Percentiles rank a stretch among this genome's conserved stretches.
Evolutionary conservation across 1,140 invertebrate genomes (phyloP).

Genomic region (Brachystomella parvula): DNA sequence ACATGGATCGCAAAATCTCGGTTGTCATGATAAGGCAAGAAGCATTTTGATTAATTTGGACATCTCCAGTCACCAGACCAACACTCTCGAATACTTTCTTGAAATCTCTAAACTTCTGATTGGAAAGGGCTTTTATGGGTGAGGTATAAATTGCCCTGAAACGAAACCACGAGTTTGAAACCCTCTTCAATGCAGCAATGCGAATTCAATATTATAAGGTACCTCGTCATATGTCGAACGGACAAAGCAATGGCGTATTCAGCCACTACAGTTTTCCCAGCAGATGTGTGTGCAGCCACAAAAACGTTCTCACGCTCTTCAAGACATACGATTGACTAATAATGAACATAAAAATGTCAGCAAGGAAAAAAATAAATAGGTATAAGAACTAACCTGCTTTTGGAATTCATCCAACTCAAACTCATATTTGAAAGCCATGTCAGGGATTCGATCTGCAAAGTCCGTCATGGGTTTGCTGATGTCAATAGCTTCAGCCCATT

Average conservation of each 20-base stretch:
- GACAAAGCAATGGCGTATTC: conserved; percentile 96
- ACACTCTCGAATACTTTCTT: conserved; percentile 86
- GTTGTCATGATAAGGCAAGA: conserved; percentile 98
- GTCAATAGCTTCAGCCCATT: conserved; percentile 80
- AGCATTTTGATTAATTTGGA: conserved; percentile 89
- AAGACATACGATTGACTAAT: conserved; percentile 55
- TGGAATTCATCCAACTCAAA: conserved; percentile 97
- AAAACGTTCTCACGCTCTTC: conserved; percentile 94
- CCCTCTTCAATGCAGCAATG: neutral
- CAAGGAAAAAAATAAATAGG: conserved; percentile 13
- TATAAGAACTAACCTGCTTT: conserved; percentile 56
- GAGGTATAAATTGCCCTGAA: conserved; percentile 92
- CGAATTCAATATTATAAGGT: conserved; percentile 24
- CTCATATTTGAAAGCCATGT: conserved; percentile 74
- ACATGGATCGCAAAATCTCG: conserved; percentile 94
- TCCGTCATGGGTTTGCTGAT: conserved; percentile 67
- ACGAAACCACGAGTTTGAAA: neutral
- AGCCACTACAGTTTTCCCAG: conserved; percentile 97
- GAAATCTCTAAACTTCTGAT: conserved; percentile 98
- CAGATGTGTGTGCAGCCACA: conserved; percentile 97
- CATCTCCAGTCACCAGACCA: conserved; percentile 89
- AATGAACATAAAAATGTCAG: neutral
- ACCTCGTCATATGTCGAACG: conserved; percentile 83
- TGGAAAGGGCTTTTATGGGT: conserved; percentile 97
- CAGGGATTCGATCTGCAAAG: conserved; percentile 72